Conservation (phyloP, 2,888 invertebrate genomes). For the Diabrotica balteata region DNA sequence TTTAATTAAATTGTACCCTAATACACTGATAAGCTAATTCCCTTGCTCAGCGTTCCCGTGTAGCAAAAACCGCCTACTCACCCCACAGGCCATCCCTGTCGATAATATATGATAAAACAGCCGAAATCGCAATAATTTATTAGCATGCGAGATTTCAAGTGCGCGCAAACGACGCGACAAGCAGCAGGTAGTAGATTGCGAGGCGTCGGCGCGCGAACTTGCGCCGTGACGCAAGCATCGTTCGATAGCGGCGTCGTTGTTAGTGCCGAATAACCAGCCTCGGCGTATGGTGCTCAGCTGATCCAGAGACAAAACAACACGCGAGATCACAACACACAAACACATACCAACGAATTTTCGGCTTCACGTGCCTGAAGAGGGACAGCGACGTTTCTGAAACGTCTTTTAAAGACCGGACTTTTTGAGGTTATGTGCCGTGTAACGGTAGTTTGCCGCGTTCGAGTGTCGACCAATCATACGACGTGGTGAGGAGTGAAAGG, state of each 20-base stretch:
- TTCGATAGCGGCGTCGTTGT: slow-evolving; percentile 58
- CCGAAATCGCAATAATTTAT: slow-evolving; percentile 53
- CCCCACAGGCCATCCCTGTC: slow-evolving; percentile 26
- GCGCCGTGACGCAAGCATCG: slow-evolving; percentile 59
- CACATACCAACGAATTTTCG: slow-evolving; percentile 2
- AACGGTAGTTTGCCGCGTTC: slow-evolving; percentile 36
- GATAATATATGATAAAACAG: slow-evolving; percentile 44
- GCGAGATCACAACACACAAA: slow-evolving; percentile 28
- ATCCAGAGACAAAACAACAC: slow-evolving; percentile 29
- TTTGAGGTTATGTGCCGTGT: slow-evolving; percentile 32
- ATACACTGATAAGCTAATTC: too few species aligned
- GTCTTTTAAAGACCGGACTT: background rate
- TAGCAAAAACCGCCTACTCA: slow-evolving; percentile 7
- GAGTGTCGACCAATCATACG: slow-evolving; percentile 21
- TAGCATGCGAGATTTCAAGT: slow-evolving; percentile 50
- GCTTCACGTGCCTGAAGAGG: slow-evolving; percentile 17
- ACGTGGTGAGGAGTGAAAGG: slow-evolving; percentile 37
- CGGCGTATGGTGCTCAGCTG: slow-evolving; percentile 57
- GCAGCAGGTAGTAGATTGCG: slow-evolving; percentile 58
- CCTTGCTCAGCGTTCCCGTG: slow-evolving; percentile 4
- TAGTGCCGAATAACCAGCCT: slow-evolving; percentile 60
- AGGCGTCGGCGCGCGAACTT: slow-evolving; percentile 57
- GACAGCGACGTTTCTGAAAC: slow-evolving; percentile 19
- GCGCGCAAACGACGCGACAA: slow-evolving; percentile 48
- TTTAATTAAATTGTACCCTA: too few species aligned